These are phyloP conservation scores for Amiota minor DNA, from an alignment of 2,888 invertebrate species.

Conservation along the genomic window DNA sequence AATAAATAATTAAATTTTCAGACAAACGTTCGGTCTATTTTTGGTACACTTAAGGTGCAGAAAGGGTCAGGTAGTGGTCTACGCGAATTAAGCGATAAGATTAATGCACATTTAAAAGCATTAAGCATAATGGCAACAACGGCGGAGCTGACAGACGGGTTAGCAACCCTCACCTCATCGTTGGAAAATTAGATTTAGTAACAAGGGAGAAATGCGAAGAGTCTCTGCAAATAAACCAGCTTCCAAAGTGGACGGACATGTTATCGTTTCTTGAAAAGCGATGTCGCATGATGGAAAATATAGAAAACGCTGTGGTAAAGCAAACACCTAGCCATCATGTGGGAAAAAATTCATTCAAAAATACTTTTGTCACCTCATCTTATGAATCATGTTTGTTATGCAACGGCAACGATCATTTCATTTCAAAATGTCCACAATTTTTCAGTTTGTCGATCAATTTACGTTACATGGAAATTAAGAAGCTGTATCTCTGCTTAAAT, in stretches of 20 bases:
- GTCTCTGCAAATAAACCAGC: too few species aligned
- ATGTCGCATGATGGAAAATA: background rate
- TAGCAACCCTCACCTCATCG: too few species aligned
- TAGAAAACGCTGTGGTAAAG: too few species aligned
- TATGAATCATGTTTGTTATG: background rate
- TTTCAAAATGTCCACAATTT: background rate
- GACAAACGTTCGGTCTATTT: conserved; percentile 16
- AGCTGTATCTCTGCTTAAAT: background rate
- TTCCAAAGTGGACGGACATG: too few species aligned
- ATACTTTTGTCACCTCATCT: background rate
- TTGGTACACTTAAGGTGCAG: background rate
- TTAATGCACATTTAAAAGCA: too few species aligned
- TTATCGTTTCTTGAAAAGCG: background rate
- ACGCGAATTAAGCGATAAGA: too few species aligned
- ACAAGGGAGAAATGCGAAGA: too few species aligned
- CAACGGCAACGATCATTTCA: conserved; percentile 29
- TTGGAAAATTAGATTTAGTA: too few species aligned
- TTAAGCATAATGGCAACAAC: too few species aligned
- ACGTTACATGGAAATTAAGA: background rate
- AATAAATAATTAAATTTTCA: conserved; percentile 39
- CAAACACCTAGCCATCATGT: too few species aligned
- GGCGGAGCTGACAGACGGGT: too few species aligned
- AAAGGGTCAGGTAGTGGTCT: background rate
- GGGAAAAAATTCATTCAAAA: too few species aligned
- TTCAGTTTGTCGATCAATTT: background rate